phyloP scores from a whole-genome alignment of 2,113 vertebrate species.

The Atlantisia rogersi region DNA sequence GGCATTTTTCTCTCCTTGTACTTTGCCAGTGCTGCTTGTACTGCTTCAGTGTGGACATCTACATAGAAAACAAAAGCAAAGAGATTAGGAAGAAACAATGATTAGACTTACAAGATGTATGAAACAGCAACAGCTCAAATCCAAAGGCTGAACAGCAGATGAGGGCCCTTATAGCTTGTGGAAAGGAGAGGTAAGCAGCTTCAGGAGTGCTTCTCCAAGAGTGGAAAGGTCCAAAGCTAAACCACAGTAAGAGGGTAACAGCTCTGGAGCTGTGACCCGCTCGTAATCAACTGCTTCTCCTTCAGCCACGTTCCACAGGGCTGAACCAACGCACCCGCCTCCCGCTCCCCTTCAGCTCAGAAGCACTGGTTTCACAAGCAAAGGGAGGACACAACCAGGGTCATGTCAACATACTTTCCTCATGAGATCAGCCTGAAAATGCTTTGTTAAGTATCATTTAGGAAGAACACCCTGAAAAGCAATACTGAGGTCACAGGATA shows the following conservation, averaged over 20 bases:
- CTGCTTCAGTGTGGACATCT: constrained; percentile 98
- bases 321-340: neutral
- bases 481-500: neutral
- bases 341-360: neutral
- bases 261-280: neutral
- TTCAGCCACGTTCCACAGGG: neutral
- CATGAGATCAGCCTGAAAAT: neutral
- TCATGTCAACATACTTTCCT: neutral
- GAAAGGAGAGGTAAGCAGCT: neutral
- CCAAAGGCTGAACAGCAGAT: neutral
- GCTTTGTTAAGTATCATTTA: neutral
- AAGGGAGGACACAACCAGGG: neutral
- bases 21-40: constrained; percentile 93
- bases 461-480: neutral
- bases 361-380: neutral
- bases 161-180: too few species aligned
- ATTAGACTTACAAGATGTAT: too few species aligned
- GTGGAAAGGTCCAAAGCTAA: neutral
- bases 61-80: neutral
- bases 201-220: neutral
- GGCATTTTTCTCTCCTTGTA: constrained; percentile 97
- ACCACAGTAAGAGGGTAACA: neutral
- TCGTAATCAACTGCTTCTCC: neutral
- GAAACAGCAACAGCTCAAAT: neutral
- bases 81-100: neutral